Base-by-base conservation (phyloP, 2,797 vertebrate genomes). In the Gambelia wislizenii region DNA sequence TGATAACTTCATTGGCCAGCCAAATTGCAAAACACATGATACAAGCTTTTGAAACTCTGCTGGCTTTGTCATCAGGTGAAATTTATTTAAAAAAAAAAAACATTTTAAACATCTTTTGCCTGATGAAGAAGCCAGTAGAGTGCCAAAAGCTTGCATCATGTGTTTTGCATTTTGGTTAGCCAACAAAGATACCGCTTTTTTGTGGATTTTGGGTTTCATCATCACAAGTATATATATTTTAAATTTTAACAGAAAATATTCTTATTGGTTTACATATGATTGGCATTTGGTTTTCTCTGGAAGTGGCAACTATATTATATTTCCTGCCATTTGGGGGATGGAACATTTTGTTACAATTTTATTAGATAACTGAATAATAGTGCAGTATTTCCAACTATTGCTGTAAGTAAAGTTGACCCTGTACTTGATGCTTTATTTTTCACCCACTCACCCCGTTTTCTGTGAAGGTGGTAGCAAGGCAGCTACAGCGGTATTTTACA, bases 311-410 rank as follows among this genome's bases (percentile, higher is more conserved):
- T 72, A 33, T 9, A 83, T 39, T 49, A 2, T 52, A 14, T 85
- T 47, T 87, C 91, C 87, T 92, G 54, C 74, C 49, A 1, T 90
- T 44, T 47, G 81, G 64, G 14, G 1, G 78, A 6, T 36, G 39
- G 59, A 84, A 79, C 72, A 44, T 44, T 85, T 61, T 30, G 27
- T 91, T 4, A 67, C 42, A 85, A 0, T 82, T 92, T 88, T 85
- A 79, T 70, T 81, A 88, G 75, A 7, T 81, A 88, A 54, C 87
- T 91, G 75, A 47, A 89, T 92, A 89, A 49, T 49, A 52, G 47
- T 86, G 84, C 33, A 13, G 85, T n/a, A 77, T 70, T 87, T 82
- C 54, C 33, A 85, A 81, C 67, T 70, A 56, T 27, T 81, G 10
- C 84, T 76, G 30, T 33, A 78, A 74, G 47, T 12, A 78, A 0